Evolutionary conservation across 2,888 invertebrate species (phyloP).

Genomic region (Rhimphoctona megacephalus): DNA sequence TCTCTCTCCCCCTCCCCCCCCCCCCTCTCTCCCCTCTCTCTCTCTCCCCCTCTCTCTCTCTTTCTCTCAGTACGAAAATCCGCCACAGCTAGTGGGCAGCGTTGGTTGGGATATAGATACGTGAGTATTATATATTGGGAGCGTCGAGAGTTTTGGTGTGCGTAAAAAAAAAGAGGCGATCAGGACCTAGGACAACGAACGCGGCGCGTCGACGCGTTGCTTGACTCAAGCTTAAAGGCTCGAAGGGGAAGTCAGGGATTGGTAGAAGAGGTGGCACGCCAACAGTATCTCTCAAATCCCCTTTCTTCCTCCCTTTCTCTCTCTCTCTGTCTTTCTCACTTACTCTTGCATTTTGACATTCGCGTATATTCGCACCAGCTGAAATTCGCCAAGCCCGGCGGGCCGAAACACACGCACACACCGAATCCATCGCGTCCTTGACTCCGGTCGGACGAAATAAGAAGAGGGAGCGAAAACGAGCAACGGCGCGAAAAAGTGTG

Average conservation of each 20-base stretch:
- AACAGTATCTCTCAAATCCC: slow-evolving; percentile 46
- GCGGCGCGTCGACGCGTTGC: slow-evolving; percentile 37
- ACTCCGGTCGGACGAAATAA: slow-evolving; percentile 56
- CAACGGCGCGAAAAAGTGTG: slow-evolving; percentile 3
- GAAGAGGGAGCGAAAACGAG: slow-evolving; percentile 17
- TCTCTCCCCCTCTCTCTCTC: not conserved
- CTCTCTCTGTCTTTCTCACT: slow-evolving; percentile 3
- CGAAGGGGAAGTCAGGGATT: not conserved
- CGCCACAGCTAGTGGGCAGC: not conserved
- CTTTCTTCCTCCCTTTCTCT: not conserved
- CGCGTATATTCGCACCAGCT: slow-evolving; percentile 57
- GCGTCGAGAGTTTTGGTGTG: slow-evolving; percentile 52
- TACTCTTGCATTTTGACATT: slow-evolving; percentile 29
- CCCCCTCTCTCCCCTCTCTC: not conserved
- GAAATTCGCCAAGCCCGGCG: slow-evolving; percentile 60
- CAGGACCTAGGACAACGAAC: slow-evolving; percentile 69
- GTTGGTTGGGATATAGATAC: not conserved
- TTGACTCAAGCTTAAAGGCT: slow-evolving; percentile 8
- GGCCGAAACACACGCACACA: slow-evolving; percentile 39
- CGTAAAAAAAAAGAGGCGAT: slow-evolving; percentile 55
- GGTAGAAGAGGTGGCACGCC: slow-evolving; percentile 19
- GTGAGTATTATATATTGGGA: slow-evolving; percentile 13
- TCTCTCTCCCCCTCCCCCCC: not conserved
- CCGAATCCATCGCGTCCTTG: slow-evolving; percentile 62
- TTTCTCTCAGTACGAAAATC: not conserved